Conservation (phyloP, 2,888 invertebrate species). For the Patella ulyssiponensis region DNA sequence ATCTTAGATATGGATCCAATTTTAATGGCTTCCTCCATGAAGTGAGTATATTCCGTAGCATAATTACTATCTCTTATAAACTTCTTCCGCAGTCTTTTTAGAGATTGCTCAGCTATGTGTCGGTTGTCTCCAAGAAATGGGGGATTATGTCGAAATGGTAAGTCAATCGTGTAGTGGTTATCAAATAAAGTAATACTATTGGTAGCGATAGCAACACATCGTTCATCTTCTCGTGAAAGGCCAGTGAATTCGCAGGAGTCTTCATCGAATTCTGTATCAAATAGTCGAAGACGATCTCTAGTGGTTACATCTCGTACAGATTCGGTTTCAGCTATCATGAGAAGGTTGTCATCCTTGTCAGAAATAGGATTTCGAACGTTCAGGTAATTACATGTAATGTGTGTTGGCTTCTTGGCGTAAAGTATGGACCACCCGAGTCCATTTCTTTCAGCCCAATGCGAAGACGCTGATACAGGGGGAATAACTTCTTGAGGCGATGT, state of each 20-base stretch:
- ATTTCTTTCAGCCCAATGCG: not conserved
- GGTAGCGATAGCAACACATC: constrained; percentile 13
- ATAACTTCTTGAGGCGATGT: not conserved
- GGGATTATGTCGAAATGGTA: constrained; percentile 26
- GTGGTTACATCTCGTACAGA: not conserved
- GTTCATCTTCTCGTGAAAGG: constrained; percentile 14
- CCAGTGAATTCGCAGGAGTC: not conserved
- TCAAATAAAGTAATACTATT: constrained; percentile 11
- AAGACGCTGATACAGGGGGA: not conserved
- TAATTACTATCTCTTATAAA: too few relatives aligned
- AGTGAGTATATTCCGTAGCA: too few relatives aligned
- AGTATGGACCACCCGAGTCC: not conserved
- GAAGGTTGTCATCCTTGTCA: not conserved
- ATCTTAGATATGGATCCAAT: constrained; percentile 9
- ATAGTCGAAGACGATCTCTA: constrained; percentile 16
- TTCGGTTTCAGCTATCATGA: not conserved
- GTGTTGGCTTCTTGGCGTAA: not conserved
- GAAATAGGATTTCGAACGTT: not conserved
- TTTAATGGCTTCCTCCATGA: too few relatives aligned
- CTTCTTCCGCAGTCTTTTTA: not conserved
- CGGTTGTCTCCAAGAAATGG: constrained; percentile 27
- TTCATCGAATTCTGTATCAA: constrained; percentile 24
- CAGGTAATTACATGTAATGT: not conserved
- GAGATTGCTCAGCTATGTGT: constrained; percentile 18
- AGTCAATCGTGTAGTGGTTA: constrained; percentile 12